phyloP scores from a whole-genome alignment of 2,797 vertebrate species.

The Periparus ater region DNA sequence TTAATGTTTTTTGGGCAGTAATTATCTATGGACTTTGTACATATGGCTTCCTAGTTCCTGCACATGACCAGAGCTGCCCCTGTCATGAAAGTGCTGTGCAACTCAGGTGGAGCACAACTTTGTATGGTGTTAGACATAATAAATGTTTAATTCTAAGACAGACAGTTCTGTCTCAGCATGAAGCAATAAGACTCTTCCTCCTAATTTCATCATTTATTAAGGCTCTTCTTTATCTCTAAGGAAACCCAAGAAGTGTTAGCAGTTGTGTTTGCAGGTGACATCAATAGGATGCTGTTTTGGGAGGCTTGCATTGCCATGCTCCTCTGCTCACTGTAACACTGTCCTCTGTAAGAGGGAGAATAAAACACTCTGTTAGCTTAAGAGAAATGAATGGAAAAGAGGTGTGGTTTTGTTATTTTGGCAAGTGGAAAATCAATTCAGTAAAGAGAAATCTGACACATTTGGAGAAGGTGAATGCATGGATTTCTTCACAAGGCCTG shows the following conservation, averaged over 20 bases:
- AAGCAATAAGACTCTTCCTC: neutral
- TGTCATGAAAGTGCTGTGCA: neutral
- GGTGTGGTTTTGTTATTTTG: neutral
- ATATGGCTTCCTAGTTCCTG: neutral
- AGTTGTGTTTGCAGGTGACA: neutral
- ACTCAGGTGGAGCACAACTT: neutral
- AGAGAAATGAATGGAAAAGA: neutral
- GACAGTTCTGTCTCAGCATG: neutral
- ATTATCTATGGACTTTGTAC: neutral
- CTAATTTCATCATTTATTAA: neutral
- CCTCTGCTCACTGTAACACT: neutral
- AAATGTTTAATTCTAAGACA: neutral
- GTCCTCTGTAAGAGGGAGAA: neutral
- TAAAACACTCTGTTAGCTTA: neutral
- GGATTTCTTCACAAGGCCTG: neutral
- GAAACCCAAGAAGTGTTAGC: neutral
- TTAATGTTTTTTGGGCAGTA: neutral
- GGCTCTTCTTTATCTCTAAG: neutral
- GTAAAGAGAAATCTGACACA: neutral
- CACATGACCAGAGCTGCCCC: neutral
- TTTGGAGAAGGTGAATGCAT: neutral
- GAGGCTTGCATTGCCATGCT: neutral
- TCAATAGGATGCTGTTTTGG: neutral
- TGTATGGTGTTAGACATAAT: neutral
- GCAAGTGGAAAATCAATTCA: neutral